These are phyloP conservation scores for Lanistes nyassanus DNA, from an alignment of 1,140 invertebrate species.

Conservation along the genomic window DNA sequence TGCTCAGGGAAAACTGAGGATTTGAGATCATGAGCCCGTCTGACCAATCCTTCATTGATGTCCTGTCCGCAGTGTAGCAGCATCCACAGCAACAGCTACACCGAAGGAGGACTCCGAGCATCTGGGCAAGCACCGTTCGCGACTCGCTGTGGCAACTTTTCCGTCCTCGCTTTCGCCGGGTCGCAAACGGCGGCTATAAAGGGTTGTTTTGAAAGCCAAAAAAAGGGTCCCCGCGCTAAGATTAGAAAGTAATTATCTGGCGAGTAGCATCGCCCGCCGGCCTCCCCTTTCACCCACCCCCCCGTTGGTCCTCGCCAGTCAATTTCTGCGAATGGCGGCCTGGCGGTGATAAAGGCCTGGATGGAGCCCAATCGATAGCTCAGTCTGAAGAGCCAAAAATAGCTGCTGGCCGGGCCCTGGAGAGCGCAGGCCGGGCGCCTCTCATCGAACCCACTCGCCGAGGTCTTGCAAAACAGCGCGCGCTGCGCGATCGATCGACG, in stretches of 20 bases:
- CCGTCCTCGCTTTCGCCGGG: background rate
- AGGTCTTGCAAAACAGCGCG: conserved; percentile 6
- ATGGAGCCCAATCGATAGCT: conserved; percentile 7
- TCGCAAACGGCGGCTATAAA: conserved; percentile 6
- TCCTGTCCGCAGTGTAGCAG: no score
- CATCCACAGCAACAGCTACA: no score
- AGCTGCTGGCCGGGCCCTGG: conserved; percentile 2
- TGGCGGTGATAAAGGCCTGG: conserved; percentile 6
- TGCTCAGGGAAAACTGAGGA: no score
- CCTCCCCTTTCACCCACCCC: background rate
- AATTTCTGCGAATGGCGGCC: background rate
- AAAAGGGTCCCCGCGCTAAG: conserved; percentile 9
- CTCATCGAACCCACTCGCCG: background rate
- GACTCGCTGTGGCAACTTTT: no score
- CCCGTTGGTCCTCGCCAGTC: background rate
- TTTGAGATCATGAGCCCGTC: no score
- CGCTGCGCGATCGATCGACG: background rate
- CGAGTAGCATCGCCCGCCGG: background rate
- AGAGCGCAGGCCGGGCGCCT: background rate
- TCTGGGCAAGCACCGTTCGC: no score
- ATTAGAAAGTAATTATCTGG: conserved; percentile 17
- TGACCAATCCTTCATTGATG: no score
- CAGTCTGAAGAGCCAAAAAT: conserved; percentile 7
- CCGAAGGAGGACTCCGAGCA: no score
- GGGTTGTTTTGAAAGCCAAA: conserved; percentile 20